A percentile compares a stretch with the other conserved stretches of the same genome.
phyloP scores from a whole-genome alignment of 1,140 invertebrate species.

The Zophobas atratus region DNA sequence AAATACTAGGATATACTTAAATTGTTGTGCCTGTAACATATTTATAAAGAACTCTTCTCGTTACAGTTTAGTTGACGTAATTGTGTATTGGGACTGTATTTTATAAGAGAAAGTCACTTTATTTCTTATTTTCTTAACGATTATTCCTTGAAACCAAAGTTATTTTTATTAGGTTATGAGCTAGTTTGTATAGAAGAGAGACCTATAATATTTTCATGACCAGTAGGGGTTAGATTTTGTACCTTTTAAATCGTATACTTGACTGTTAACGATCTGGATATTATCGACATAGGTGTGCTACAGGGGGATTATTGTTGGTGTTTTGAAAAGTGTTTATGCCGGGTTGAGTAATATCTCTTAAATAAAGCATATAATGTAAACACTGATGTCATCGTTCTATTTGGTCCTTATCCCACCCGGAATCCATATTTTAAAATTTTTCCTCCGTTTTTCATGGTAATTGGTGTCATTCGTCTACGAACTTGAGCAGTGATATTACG shows the following conservation, averaged over 20 bases:
- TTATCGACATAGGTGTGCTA: slow-evolving; percentile 42
- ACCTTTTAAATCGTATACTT: slow-evolving; percentile 60
- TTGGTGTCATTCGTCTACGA: background rate
- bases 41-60: slow-evolving; percentile 58
- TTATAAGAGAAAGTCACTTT: background rate
- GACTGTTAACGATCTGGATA: slow-evolving; percentile 43
- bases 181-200: slow-evolving; percentile 55
- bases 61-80: slow-evolving; percentile 30
- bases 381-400: background rate
- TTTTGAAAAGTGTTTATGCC: slow-evolving; percentile 45
- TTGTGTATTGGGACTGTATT: slow-evolving; percentile 15
- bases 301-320: slow-evolving; percentile 43
- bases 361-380: slow-evolving; percentile 49
- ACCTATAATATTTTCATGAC: slow-evolving; percentile 64
- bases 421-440: background rate
- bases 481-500: too few species aligned
- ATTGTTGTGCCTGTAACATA: slow-evolving; percentile 63
- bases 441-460: too few species aligned
- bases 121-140: slow-evolving; percentile 18
- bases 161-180: slow-evolving; percentile 27
- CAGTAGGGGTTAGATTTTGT: slow-evolving; percentile 63
- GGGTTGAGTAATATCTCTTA: slow-evolving; percentile 52
- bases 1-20: slow-evolving; percentile 44
- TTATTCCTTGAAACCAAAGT: slow-evolving; percentile 28
- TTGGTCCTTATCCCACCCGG: background rate